phyloP scores from a whole-genome alignment of 2,888 invertebrate species.

The Spialia ferax region DNA sequence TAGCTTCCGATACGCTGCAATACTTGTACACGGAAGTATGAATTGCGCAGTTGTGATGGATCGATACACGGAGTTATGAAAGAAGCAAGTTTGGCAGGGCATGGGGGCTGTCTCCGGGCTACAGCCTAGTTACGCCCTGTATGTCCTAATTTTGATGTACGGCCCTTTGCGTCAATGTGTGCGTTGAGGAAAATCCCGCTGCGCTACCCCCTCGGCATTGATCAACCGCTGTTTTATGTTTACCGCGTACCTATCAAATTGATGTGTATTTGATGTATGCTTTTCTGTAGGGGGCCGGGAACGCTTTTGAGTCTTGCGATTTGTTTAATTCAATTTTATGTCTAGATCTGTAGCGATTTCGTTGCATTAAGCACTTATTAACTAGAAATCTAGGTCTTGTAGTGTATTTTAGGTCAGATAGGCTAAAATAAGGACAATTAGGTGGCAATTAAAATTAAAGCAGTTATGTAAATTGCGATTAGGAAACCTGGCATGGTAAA shows the following conservation, averaged over 20 bases:
- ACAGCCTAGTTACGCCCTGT: constrained; percentile 85
- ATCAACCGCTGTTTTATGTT: constrained; percentile 38
- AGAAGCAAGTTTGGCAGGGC: constrained; percentile 84
- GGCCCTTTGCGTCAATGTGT: constrained; percentile 65
- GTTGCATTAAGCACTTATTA: background rate
- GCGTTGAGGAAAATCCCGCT: constrained; percentile 56
- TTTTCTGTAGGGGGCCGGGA: constrained; percentile 4
- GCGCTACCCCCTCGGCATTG: constrained; percentile 38
- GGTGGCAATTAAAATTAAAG: background rate
- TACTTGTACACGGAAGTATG: constrained; percentile 63
- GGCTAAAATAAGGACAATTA: background rate
- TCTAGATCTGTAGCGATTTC: background rate
- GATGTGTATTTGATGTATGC: constrained; percentile 43
- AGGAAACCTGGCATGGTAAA: background rate
- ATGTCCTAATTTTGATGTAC: constrained; percentile 84
- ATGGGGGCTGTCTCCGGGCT: constrained; percentile 78
- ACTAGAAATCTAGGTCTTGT: background rate
- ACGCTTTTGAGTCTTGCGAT: background rate
- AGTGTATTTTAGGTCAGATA: background rate
- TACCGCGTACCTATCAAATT: constrained; percentile 40
- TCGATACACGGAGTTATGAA: constrained; percentile 86
- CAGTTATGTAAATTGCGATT: background rate
- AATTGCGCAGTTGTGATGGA: constrained; percentile 85
- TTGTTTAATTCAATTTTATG: background rate
- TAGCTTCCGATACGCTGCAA: constrained; percentile 54